A percentile compares a stretch with the other conserved stretches of the same genome.
Evolutionary conservation across 2,797 vertebrate species (phyloP).

Genomic region (Clarias fuscus): DNA sequence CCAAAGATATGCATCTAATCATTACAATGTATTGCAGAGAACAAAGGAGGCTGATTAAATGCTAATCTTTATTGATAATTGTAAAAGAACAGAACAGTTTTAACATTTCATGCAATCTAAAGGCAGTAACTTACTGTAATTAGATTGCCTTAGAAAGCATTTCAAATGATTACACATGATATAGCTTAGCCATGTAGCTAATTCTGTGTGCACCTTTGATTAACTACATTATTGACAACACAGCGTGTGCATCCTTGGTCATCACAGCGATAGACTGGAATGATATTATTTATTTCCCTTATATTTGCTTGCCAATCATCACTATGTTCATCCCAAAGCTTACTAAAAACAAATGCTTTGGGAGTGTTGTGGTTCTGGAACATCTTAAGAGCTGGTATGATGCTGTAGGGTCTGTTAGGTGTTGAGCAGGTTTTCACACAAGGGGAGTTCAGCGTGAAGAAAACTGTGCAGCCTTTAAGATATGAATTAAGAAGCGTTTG

Average conservation of each 20-base stretch:
- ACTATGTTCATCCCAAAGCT: not conserved
- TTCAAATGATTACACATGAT: no score
- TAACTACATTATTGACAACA: not conserved
- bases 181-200: no score
- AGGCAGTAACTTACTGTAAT: no score
- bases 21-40: no score
- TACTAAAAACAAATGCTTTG: slow-evolving; percentile 7
- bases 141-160: no score
- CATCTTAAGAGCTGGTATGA: not conserved
- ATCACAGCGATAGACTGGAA: slow-evolving; percentile 5
- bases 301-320: not conserved
- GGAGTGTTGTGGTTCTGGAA: not conserved
- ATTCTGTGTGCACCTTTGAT: not conserved
- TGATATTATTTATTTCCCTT: not conserved
- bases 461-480: not conserved
- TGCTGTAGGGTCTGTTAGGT: not conserved
- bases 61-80: no score
- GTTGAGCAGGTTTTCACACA: slow-evolving; percentile 6
- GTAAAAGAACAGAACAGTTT: no score
- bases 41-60: no score
- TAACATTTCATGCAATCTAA: no score
- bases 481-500: not conserved
- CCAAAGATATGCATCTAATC: no score
- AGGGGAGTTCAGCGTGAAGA: slow-evolving; percentile 7
- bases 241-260: not conserved